A percentile compares a stretch with the other conserved stretches of the same genome.
Conservation (phyloP, 2,113 vertebrate genomes). For the Notechis scutatus region DNA sequence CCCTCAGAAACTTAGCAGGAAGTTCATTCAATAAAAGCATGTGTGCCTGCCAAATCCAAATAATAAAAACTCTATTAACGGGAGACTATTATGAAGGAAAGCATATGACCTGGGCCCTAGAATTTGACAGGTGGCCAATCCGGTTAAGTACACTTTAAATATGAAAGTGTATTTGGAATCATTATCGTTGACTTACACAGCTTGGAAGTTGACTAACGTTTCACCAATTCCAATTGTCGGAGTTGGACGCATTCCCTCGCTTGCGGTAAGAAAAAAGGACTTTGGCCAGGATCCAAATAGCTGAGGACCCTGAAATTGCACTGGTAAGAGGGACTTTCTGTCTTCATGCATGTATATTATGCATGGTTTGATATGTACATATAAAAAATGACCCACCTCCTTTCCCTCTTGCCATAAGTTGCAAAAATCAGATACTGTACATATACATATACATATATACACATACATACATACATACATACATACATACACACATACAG, state of each 20-base stretch:
- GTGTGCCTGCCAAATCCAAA: constrained; percentile 55
- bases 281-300: not conserved
- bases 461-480: not conserved
- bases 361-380: not conserved
- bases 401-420: not conserved
- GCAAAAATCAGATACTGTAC: not conserved
- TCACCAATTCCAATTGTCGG: not conserved
- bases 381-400: not conserved
- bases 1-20: constrained; percentile 67
- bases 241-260: not conserved
- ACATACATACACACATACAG: not conserved
- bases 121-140: constrained; percentile 14
- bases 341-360: not conserved
- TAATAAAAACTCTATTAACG: constrained; percentile 61
- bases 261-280: rapidly evolving
- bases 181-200: not conserved
- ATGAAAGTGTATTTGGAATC: constrained; percentile 18
- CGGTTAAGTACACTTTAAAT: constrained; percentile 25
- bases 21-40: constrained; percentile 68
- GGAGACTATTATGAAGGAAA: constrained; percentile 33
- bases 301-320: not conserved
- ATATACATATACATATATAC: too few species aligned
- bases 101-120: constrained; percentile 24
- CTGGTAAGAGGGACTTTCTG: not conserved
- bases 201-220: constrained; percentile 8